Conservation (phyloP, 2,888 invertebrate species). For the Portevinia maculata region DNA sequence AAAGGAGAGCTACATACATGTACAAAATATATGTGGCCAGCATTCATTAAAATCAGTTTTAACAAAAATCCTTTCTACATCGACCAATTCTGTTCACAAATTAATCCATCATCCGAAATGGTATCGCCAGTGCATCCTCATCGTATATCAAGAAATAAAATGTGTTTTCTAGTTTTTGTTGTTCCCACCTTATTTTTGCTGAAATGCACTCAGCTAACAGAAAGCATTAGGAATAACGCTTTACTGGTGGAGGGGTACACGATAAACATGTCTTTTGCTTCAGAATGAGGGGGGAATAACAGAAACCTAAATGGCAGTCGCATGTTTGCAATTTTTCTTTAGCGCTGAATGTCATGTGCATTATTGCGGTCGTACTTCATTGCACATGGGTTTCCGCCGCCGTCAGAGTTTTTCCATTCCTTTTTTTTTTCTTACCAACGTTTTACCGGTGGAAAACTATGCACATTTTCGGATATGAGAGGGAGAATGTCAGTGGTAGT, state of each 20-base stretch:
- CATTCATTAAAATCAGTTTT: not conserved
- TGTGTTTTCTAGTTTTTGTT: not conserved
- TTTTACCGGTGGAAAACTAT: conserved; percentile 38
- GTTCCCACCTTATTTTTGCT: conserved; percentile 1
- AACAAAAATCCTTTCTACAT: not conserved
- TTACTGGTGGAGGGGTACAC: conserved; percentile 1
- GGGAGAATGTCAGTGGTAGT: not conserved
- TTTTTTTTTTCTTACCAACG: not conserved
- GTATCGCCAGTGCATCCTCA: not conserved
- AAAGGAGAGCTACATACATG: too few relatives aligned
- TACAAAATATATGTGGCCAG: too few relatives aligned
- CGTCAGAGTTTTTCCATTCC: conserved; percentile 21
- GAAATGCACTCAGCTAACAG: conserved; percentile 9
- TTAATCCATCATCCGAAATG: conserved; percentile 7
- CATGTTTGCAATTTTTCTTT: conserved; percentile 73
- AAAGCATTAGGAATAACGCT: conserved; percentile 24
- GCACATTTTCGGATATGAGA: conserved; percentile 29
- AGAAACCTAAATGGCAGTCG: conserved; percentile 66
- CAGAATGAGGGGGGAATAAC: conserved; percentile 7
- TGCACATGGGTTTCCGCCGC: conserved; percentile 67
- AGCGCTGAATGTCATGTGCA: conserved; percentile 66
- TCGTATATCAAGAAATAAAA: conserved; percentile 12
- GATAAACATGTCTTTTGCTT: conserved; percentile 23
- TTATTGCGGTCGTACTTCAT: conserved; percentile 70
- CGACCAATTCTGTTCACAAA: not conserved